Conservation (phyloP, 2,888 invertebrate species). For the Endomychus coccineus region DNA sequence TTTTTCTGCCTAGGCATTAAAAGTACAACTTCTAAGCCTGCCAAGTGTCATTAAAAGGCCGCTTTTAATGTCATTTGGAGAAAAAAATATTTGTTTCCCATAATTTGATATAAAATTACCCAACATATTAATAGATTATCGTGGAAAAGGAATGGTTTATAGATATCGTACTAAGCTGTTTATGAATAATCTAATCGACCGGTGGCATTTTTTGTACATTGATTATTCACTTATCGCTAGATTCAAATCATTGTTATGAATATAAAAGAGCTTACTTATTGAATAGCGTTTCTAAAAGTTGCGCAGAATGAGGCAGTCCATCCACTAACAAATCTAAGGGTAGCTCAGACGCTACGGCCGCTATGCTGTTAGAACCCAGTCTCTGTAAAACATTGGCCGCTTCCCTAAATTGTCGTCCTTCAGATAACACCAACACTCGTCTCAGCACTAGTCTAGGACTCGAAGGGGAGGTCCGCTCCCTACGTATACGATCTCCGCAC, state of each 20-base stretch:
- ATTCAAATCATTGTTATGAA: no score
- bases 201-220: no score
- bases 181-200: no score
- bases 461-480: conserved; percentile 54
- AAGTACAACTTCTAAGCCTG: no score
- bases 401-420: conserved; percentile 84
- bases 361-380: conserved; percentile 72
- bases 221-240: no score
- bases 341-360: conserved; percentile 66
- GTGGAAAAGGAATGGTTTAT: no score
- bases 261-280: conserved; percentile 59
- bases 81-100: no score
- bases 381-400: conserved; percentile 78
- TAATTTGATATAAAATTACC: no score
- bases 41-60: no score
- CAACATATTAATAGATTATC: no score
- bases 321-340: conserved; percentile 85
- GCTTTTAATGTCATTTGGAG: no score
- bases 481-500: conserved; percentile 63
- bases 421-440: conserved; percentile 71
- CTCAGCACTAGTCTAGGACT: conserved; percentile 62
- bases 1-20: no score
- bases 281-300: conserved; percentile 77
- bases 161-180: background rate
- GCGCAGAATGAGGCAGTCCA: conserved; percentile 79